These are phyloP conservation scores for Centruroides vittatus DNA, from an alignment of 1,140 invertebrate genomes.

Conservation along the genomic window DNA sequence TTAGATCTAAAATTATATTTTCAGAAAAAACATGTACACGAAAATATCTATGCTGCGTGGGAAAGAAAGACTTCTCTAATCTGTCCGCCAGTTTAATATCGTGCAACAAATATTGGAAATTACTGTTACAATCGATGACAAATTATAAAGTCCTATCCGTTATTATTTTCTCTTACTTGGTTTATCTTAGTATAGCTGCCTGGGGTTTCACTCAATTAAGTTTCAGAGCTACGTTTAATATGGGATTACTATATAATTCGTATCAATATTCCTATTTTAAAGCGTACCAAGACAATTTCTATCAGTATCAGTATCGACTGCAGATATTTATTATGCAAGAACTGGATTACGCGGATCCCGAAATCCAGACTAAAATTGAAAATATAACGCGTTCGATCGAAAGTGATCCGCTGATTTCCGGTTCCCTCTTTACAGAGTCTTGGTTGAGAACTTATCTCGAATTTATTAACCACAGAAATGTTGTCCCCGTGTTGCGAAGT, in stretches of 20 bases:
- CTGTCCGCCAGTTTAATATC: no score
- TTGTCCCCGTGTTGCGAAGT: neutral
- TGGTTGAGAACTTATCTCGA: neutral
- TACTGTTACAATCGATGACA: no score
- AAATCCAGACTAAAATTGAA: constrained; percentile 60
- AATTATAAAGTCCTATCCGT: no score
- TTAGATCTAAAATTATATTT: no score
- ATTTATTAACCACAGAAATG: neutral
- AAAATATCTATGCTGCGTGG: no score
- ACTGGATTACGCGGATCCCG: constrained; percentile 66
- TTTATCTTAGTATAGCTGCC: no score
- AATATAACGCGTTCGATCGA: constrained; percentile 61
- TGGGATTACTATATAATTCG: constrained; percentile 45
- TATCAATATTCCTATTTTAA: constrained; percentile 82
- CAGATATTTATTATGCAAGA: constrained; percentile 71
- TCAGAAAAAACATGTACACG: no score
- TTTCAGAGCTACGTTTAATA: constrained; percentile 24
- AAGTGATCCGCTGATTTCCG: constrained; percentile 38
- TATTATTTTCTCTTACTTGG: no score
- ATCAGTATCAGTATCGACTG: constrained; percentile 76
- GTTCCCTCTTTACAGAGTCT: neutral
- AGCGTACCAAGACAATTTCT: constrained; percentile 69
- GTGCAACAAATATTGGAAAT: no score
- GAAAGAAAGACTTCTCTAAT: no score
- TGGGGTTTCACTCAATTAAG: no score